Conservation (phyloP, 2,888 invertebrate species). For the Clostera curtula region DNA sequence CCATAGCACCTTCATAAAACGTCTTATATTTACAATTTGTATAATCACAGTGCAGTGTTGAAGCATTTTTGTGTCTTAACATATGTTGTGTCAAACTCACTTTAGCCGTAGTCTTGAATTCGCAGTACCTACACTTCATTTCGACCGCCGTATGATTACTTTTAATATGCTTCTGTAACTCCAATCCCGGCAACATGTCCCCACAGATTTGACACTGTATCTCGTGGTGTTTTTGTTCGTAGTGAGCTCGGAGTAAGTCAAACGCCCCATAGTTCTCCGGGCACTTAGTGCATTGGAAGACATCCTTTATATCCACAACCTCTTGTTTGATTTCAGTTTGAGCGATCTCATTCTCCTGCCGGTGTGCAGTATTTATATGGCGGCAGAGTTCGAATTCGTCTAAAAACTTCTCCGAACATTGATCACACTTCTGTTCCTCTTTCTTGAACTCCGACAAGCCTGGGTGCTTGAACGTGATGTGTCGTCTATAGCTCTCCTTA, state of each 20-base stretch:
- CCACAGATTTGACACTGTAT: slow-evolving; percentile 62
- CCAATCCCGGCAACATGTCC: slow-evolving; percentile 37
- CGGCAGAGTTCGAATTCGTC: slow-evolving; percentile 56
- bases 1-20: slow-evolving; percentile 55
- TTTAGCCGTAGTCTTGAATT: slow-evolving; percentile 45
- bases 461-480: slow-evolving; percentile 52
- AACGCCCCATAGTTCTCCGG: slow-evolving; percentile 39
- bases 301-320: slow-evolving; percentile 36
- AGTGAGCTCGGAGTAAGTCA: slow-evolving; percentile 48
- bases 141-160: slow-evolving; percentile 31
- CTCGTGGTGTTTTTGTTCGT: slow-evolving; percentile 47
- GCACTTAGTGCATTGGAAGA: slow-evolving; percentile 57
- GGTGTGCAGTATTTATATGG: slow-evolving; percentile 46
- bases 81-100: slow-evolving; percentile 59
- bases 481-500: slow-evolving; percentile 56
- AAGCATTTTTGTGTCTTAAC: slow-evolving; percentile 55
- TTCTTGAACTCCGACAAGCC: slow-evolving; percentile 11
- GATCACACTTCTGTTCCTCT: slow-evolving; percentile 46
- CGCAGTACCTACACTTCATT: slow-evolving; percentile 50
- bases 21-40: slow-evolving; percentile 53
- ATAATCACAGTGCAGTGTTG: slow-evolving; percentile 47
- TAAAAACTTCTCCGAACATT: slow-evolving; percentile 45
- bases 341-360: slow-evolving; percentile 12
- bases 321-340: slow-evolving; percentile 39
- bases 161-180: slow-evolving; percentile 55